These are phyloP conservation scores for Autographa pulchrina DNA, from an alignment of 2,888 invertebrate species.

Conservation along the genomic window DNA sequence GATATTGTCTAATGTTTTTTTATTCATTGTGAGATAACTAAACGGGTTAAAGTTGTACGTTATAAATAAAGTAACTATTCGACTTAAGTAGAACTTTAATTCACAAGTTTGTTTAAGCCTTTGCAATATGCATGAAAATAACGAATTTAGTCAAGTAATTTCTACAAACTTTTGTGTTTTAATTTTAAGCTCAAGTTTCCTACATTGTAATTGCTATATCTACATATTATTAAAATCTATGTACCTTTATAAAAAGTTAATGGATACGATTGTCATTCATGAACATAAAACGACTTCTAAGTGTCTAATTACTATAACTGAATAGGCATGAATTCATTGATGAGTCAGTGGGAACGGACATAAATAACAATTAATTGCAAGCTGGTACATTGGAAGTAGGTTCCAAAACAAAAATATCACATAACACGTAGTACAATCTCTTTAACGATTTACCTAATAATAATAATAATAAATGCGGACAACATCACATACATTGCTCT, in stretches of 20 bases:
- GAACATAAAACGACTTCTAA: conserved; percentile 24
- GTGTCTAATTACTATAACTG: conserved; percentile 18
- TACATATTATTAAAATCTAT: conserved; percentile 9
- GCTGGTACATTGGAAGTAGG: background rate
- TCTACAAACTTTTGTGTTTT: too few relatives aligned
- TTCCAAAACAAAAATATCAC: conserved; percentile 2
- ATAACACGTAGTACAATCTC: background rate
- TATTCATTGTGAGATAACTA: too few relatives aligned
- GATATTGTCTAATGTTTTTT: too few relatives aligned
- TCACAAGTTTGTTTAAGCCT: too few relatives aligned
- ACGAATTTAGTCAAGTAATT: too few relatives aligned
- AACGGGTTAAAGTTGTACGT: too few relatives aligned
- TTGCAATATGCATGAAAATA: too few relatives aligned
- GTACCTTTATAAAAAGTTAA: conserved; percentile 14
- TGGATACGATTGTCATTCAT: conserved; percentile 37
- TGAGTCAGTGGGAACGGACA: conserved; percentile 31
- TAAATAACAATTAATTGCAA: background rate
- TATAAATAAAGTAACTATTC: too few relatives aligned
- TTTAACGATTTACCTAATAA: too few relatives aligned
- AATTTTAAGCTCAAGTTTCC: background rate
- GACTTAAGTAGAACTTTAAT: too few relatives aligned
- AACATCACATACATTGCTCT: too few relatives aligned
- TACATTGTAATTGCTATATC: background rate
- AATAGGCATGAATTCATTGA: conserved; percentile 19
- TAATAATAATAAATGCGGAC: too few relatives aligned